Evolutionary conservation across 2,888 invertebrate species (phyloP).

Genomic region (Mesorhabditis spiculigera): DNA sequence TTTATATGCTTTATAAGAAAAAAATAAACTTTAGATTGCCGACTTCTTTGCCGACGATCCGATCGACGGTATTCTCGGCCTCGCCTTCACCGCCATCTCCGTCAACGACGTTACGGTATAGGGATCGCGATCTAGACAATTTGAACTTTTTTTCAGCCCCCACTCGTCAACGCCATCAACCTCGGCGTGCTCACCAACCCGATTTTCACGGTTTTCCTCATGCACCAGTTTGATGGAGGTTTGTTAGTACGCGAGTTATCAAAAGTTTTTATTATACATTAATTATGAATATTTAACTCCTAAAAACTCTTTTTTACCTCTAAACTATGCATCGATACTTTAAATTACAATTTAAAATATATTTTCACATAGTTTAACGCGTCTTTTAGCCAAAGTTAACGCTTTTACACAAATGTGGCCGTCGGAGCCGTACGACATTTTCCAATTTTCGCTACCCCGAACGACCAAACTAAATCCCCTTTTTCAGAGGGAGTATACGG

Average conservation of each 20-base stretch:
- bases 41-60: constrained; percentile 61
- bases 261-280: too few species aligned
- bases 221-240: constrained; percentile 3
- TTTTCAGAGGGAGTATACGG: neutral
- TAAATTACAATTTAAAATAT: too few species aligned
- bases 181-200: neutral
- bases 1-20: neutral
- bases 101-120: constrained; percentile 58
- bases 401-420: too few species aligned
- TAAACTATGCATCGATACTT: too few species aligned
- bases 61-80: constrained; percentile 48
- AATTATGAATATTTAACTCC: too few species aligned
- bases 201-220: constrained; percentile 3
- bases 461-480: neutral
- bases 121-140: too few species aligned
- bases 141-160: neutral
- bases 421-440: too few species aligned
- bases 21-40: constrained; percentile 48
- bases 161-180: constrained; percentile 1
- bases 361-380: too few species aligned
- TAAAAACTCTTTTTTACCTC: too few species aligned
- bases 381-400: too few species aligned
- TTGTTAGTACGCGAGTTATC: neutral
- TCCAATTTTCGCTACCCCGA: too few species aligned
- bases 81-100: constrained; percentile 61